Evolutionary conservation across 2,888 invertebrate species (phyloP).

Genomic region (Cosmorhoe ocellata): DNA sequence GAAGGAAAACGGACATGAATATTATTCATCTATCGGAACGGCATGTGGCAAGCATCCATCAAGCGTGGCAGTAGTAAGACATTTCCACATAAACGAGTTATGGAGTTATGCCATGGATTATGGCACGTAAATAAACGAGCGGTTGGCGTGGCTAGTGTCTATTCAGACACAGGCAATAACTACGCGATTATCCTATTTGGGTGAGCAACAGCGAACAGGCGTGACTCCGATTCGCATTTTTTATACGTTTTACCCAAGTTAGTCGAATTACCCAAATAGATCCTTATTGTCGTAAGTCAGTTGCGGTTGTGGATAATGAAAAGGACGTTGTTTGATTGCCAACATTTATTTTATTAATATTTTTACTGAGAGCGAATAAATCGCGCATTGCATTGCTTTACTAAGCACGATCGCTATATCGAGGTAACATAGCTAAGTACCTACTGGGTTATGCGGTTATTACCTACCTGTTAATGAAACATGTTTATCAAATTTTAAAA

Average conservation of each 20-base stretch:
- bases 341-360: conserved; percentile 9
- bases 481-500: no score
- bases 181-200: conserved; percentile 75
- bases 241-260: conserved; percentile 53
- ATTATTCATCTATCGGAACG: conserved; percentile 35
- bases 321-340: conserved; percentile 20
- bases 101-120: conserved; percentile 51
- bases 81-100: conserved; percentile 65
- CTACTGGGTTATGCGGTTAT: no score
- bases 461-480: no score
- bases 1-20: conserved; percentile 28
- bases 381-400: conserved; percentile 2
- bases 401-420: background rate
- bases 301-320: conserved; percentile 19
- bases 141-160: conserved; percentile 76
- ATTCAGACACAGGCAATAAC: conserved; percentile 74
- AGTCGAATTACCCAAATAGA: conserved; percentile 46
- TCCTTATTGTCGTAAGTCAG: conserved; percentile 23
- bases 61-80: conserved; percentile 38
- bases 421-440: no score
- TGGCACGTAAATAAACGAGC: conserved; percentile 75
- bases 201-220: conserved; percentile 65
- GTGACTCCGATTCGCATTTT: conserved; percentile 64
- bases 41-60: conserved; percentile 46
- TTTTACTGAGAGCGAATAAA: conserved; percentile 3